phyloP scores from a whole-genome alignment of 2,888 invertebrate genomes.

The Eubasilissa splendida region DNA sequence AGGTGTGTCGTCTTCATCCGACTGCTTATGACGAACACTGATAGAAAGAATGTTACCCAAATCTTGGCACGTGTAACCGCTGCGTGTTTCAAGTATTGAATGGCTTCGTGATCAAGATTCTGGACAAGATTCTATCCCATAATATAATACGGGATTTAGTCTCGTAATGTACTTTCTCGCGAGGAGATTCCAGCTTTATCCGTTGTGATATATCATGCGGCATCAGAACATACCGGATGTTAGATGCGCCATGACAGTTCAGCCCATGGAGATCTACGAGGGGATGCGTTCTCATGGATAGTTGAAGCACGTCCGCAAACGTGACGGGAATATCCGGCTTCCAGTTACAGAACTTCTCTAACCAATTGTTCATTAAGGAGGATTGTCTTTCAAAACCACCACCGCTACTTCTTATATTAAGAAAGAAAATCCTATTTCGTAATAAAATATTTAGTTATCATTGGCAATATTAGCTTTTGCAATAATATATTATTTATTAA shows the following conservation, averaged over 20 bases:
- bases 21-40: no score
- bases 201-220: not conserved
- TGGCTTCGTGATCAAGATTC: no score
- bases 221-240: not conserved
- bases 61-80: no score
- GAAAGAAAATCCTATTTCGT: no score
- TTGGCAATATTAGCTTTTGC: no score
- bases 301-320: not conserved
- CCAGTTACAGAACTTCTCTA: not conserved
- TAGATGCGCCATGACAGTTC: not conserved
- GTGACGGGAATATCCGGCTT: conserved; percentile 13
- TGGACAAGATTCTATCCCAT: no score
- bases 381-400: conserved; percentile 4
- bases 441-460: no score
- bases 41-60: no score
- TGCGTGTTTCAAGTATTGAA: no score
- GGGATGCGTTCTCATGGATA: not conserved
- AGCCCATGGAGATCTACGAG: conserved; percentile 11
- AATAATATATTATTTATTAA: no score
- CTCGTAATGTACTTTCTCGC: conserved; percentile 4
- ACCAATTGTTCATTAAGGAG: conserved; percentile 17
- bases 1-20: no score
- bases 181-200: conserved; percentile 2
- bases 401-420: no score
- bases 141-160: not conserved